Base-by-base conservation (phyloP, 2,888 invertebrate species). In the Zelleria hepariella region DNA sequence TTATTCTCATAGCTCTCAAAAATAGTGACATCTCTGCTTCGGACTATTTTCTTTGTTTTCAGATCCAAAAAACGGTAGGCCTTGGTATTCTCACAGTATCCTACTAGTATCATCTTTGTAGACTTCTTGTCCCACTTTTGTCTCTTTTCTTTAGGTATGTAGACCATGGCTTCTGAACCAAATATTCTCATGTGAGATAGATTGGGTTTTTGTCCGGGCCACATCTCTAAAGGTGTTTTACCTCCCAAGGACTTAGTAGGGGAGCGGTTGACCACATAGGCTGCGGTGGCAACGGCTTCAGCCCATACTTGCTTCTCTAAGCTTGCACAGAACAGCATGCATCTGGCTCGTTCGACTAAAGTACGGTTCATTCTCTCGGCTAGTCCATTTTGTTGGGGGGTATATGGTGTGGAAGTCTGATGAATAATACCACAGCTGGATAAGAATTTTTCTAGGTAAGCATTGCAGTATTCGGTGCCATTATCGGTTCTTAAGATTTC, bases 311-410 rank as follows among this genome's bases (percentile, higher is more conserved):
- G 0, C 56, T 65, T 65, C 8, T 56, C 24, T 5, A 68, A 42
- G 0, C 58, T 25, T 20, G 66, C 62, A 61, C 66, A 59, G 52
- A 62, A 61, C 8, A 67, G 20, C 66, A 67, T 63, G 24, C 64
- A 66, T 23, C 59, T 61, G 15, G 68, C 66, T 23, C 59, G 58
- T 61, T 66, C 64, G 20, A 65, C 57, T 0, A 65, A 21, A 1
- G 63, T 64, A 10, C 65, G 58, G 47, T 66, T 66, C 59, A 65
- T 60, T 1, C 73, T 49, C 60, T 78, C 78, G 1, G 74, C 67
- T 7, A 63, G 24, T 0, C 72, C 75, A 65, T 77, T 78, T 48
- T 73, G 70, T 58, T 75, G 65, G 0, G 73, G 72, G 2, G 68
- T 70, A 52, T 73, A 68, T 0, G 74, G 65, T 1, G 65, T 63